phyloP scores from a whole-genome alignment of 2,113 vertebrate genomes.

The Fulica atra region DNA sequence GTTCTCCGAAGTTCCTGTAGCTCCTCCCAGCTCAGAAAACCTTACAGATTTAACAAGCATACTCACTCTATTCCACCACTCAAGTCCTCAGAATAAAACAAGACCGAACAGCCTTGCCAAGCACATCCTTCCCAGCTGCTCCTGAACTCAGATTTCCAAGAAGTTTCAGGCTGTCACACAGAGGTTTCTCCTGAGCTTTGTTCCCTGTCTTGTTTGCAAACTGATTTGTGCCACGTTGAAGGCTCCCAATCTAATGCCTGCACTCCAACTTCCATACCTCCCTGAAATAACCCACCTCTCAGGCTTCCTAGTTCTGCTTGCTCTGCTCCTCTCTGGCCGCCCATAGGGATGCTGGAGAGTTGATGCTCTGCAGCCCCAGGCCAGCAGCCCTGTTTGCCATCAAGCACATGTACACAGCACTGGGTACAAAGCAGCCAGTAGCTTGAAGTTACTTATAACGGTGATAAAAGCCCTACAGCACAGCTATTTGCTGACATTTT shows the following conservation, averaged over 20 bases:
- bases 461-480: not conserved
- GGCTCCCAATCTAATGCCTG: not conserved
- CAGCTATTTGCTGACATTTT: not conserved
- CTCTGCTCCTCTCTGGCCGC: not conserved
- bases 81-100: not conserved
- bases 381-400: not conserved
- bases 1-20: not conserved
- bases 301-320: not conserved
- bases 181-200: not conserved
- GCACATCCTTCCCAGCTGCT: not conserved
- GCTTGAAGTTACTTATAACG: not conserved
- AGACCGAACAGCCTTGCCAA: not conserved
- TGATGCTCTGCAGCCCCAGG: not conserved
- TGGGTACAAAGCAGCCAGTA: not conserved
- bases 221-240: not conserved
- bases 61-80: not conserved
- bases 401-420: not conserved
- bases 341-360: not conserved
- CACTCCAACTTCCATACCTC: not conserved
- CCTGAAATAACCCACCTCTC: not conserved
- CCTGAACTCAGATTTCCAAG: not conserved
- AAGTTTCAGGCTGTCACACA: not conserved
- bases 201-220: not conserved
- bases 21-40: constrained; percentile 4
- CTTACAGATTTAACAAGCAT: not conserved